phyloP scores from a whole-genome alignment of 2,888 invertebrate genomes.

The Tethea ocularis region DNA sequence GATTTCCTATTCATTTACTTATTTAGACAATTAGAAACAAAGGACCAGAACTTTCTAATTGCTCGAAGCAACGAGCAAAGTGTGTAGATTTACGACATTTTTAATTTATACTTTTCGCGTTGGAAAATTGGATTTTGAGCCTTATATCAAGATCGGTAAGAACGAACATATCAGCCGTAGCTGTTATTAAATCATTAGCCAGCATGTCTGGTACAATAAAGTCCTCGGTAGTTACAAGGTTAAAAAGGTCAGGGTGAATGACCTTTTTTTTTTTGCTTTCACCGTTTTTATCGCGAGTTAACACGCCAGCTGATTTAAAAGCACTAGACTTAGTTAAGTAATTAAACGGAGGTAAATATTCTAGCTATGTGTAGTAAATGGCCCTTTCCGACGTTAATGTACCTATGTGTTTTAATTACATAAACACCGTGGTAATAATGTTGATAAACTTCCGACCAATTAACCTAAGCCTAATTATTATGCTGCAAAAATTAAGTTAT shows the following conservation, averaged over 20 bases:
- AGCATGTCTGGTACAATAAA: slow-evolving; percentile 50
- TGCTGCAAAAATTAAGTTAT: too few species aligned
- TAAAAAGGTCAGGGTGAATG: slow-evolving; percentile 72
- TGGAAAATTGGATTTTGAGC: slow-evolving; percentile 13
- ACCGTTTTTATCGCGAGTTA: slow-evolving; percentile 45
- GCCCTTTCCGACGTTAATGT: neutral
- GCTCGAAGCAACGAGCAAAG: slow-evolving; percentile 50
- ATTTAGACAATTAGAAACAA: slow-evolving; percentile 53
- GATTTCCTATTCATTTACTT: slow-evolving; percentile 21
- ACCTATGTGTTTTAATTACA: neutral
- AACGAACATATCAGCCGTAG: slow-evolving; percentile 10
- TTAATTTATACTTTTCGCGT: slow-evolving; percentile 20
- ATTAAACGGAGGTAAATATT: slow-evolving; percentile 18
- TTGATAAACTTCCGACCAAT: neutral
- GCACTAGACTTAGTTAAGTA: slow-evolving; percentile 40
- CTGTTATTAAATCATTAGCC: slow-evolving; percentile 57
- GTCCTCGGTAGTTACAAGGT: slow-evolving; percentile 63
- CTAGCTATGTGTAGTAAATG: neutral
- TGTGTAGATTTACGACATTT: slow-evolving; percentile 55
- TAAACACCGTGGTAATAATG: neutral
- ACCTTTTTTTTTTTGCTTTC: slow-evolving; percentile 59
- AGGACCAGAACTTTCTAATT: slow-evolving; percentile 71
- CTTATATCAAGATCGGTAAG: slow-evolving; percentile 21
- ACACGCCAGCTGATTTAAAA: slow-evolving; percentile 52
- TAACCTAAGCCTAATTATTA: neutral